Evolutionary conservation across 2,888 invertebrate species (phyloP).

Genomic region (Callyntrura sp.): DNA sequence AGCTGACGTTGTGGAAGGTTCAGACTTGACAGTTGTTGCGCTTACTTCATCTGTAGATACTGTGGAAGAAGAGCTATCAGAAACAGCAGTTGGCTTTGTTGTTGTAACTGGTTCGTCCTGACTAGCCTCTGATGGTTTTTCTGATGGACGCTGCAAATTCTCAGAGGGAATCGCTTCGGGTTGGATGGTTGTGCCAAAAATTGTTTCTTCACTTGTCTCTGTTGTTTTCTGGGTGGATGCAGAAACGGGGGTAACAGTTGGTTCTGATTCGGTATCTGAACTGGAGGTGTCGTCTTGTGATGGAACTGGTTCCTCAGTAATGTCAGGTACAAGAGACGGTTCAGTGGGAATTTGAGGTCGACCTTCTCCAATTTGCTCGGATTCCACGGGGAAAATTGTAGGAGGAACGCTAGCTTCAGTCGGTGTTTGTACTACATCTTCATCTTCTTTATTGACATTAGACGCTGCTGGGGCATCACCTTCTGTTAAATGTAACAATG

Average conservation of each 20-base stretch:
- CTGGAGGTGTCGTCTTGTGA: conserved; percentile 35
- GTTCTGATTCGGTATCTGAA: not conserved
- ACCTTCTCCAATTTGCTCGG: not conserved
- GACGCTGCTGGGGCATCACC: conserved; percentile 30
- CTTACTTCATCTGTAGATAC: conserved; percentile 20
- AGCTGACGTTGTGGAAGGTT: not conserved
- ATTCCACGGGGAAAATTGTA: conserved; percentile 54
- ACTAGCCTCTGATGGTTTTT: conserved; percentile 50
- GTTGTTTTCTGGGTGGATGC: conserved; percentile 44
- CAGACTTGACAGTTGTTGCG: not conserved
- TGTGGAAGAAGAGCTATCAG: not conserved
- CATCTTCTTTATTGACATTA: conserved; percentile 38
- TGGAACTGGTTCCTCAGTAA: conserved; percentile 37
- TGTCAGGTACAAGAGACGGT: conserved; percentile 23
- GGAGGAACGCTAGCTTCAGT: conserved; percentile 66
- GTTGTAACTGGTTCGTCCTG: conserved; percentile 43
- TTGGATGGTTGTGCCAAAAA: conserved; percentile 59
- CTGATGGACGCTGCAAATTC: conserved; percentile 62
- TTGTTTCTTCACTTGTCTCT: conserved; percentile 60
- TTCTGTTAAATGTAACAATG: not conserved
- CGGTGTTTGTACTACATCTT: conserved; percentile 69
- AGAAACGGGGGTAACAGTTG: not conserved
- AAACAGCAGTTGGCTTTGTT: conserved; percentile 1
- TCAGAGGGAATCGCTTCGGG: conserved; percentile 69
- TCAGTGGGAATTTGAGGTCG: conserved; percentile 47